Evolutionary conservation across 2,797 vertebrate genomes (phyloP).

Genomic region (Phrynocephalus guinanensis): DNA sequence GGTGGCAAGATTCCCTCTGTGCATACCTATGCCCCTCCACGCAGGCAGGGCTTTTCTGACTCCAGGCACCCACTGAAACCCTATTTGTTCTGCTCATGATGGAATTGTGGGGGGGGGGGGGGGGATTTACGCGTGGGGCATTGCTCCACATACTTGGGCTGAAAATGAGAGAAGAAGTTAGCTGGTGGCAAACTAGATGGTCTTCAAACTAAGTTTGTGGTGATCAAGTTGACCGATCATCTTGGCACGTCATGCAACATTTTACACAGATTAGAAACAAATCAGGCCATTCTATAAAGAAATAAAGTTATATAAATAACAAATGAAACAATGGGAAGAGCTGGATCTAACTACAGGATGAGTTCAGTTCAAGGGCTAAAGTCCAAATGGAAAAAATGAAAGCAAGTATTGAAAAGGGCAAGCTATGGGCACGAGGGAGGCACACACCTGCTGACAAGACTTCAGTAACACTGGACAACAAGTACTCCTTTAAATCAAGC

Average conservation of each 20-base stretch:
- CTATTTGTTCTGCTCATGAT: too few relatives aligned
- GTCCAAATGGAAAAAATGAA: neutral
- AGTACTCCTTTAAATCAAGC: neutral
- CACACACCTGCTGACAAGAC: neutral
- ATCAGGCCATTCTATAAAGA: neutral
- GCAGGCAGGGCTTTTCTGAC: too few relatives aligned
- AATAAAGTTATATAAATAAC: neutral
- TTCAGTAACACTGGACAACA: neutral
- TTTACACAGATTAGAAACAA: neutral
- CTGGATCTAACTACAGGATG: neutral
- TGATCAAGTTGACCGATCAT: neutral
- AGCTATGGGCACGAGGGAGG: neutral
- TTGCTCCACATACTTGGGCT: too few relatives aligned
- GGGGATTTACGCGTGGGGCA: too few relatives aligned
- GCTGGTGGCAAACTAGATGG: too few relatives aligned
- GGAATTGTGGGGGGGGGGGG: too few relatives aligned
- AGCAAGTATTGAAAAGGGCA: neutral
- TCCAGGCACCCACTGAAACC: too few relatives aligned
- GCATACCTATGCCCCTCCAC: too few relatives aligned
- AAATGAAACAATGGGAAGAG: neutral
- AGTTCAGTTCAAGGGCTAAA: neutral
- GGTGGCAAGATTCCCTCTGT: too few relatives aligned
- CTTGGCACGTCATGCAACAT: neutral
- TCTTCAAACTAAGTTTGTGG: neutral
- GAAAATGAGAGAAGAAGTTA: too few relatives aligned